Conservation (phyloP, 2,113 vertebrate species). For the Toxotes chatareus region DNA sequence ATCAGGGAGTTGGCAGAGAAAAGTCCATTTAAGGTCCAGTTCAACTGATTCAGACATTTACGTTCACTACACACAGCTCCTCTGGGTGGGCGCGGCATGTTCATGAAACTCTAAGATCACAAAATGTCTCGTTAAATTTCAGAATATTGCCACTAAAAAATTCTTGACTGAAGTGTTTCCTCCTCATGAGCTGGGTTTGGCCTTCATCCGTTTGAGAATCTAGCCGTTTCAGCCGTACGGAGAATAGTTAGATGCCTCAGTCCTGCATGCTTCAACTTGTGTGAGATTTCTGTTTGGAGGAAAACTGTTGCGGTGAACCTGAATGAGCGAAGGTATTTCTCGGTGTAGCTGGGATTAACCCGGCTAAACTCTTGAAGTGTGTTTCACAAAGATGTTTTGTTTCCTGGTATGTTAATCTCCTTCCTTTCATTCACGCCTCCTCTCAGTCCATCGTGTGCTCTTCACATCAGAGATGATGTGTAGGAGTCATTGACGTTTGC, state of each 20-base stretch:
- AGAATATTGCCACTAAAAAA: not conserved
- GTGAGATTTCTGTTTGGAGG: conserved; percentile 11
- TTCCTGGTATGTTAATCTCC: conserved; percentile 75
- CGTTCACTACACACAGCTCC: no score
- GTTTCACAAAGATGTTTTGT: conserved; percentile 79
- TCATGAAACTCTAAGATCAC: not conserved
- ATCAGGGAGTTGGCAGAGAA: no score
- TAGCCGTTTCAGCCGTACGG: not conserved
- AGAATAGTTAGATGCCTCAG: conserved; percentile 5
- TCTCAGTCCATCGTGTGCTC: conserved; percentile 46
- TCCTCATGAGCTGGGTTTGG: not conserved
- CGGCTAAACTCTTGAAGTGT: conserved; percentile 59
- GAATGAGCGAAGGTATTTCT: conserved; percentile 45
- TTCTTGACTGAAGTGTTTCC: not conserved
- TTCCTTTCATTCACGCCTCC: conserved; percentile 48
- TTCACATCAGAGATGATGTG: conserved; percentile 6
- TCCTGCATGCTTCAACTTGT: conserved; percentile 60
- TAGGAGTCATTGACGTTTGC: not conserved
- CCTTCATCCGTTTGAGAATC: not conserved
- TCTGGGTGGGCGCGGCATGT: not conserved
- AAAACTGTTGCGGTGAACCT: conserved; percentile 24
- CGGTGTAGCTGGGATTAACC: conserved; percentile 65
- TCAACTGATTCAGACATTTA: no score
- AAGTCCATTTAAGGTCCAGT: no score
- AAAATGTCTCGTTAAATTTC: not conserved